A percentile compares a stretch with the other conserved stretches of the same genome.
phyloP scores from a whole-genome alignment of 2,797 vertebrate species.

The Pseudomugil tenellus region DNA sequence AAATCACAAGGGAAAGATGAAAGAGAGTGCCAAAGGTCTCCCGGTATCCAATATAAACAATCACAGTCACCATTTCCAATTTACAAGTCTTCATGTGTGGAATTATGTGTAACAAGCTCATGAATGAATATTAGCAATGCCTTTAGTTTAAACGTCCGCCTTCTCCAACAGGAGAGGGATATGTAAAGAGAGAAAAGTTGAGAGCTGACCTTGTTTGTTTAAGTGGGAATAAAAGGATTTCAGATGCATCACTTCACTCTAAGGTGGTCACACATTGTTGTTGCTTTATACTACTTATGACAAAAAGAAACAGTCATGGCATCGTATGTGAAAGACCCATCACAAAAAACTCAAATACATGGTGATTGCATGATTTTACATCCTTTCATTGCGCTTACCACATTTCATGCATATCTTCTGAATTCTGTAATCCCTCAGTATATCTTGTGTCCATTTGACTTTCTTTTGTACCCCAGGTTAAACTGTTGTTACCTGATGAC shows the following conservation, averaged over 20 bases:
- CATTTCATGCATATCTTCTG: not conserved
- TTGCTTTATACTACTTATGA: not conserved
- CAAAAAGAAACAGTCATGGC: not conserved
- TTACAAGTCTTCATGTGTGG: not conserved
- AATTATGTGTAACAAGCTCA: not conserved
- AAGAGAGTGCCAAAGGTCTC: not conserved
- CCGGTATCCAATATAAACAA: not conserved
- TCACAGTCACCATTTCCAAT: not conserved
- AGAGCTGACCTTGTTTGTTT: no score
- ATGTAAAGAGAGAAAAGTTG: no score
- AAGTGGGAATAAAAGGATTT: not conserved
- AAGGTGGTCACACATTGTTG: not conserved
- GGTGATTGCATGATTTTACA: not conserved
- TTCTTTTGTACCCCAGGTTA: constrained; percentile 63
- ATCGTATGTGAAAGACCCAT: not conserved
- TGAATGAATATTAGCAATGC: not conserved
- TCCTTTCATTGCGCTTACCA: not conserved
- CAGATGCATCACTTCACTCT: not conserved
- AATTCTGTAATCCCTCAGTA: constrained; percentile 25
- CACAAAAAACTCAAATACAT: not conserved
- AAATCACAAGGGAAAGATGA: constrained; percentile 11
- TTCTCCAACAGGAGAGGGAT: no score
- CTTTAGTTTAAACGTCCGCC: not conserved
- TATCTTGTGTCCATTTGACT: constrained; percentile 41
- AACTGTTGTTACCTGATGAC: constrained; percentile 43